These are phyloP conservation scores for Heliopora coerulea DNA, from an alignment of 92 coral and sea anemone species.

Conservation along the genomic window DNA sequence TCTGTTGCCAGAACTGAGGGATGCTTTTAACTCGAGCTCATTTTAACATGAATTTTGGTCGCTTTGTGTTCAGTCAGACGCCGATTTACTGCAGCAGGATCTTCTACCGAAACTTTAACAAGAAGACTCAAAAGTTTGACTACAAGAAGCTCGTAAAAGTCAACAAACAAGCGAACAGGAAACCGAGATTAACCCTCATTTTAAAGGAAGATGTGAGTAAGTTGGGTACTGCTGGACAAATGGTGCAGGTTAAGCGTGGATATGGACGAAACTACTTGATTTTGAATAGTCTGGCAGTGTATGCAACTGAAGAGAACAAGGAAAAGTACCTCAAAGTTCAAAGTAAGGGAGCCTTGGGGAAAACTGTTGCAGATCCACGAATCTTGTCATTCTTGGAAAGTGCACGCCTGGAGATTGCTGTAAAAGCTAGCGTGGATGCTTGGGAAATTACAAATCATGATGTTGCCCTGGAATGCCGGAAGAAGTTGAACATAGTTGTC, in stretches of 20 bases:
- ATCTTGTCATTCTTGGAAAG: constrained; percentile 70
- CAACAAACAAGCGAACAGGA: constrained; percentile 79
- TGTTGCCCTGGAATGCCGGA: constrained; percentile 70
- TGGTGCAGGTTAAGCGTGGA: constrained; percentile 87
- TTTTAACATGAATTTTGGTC: constrained; percentile 21
- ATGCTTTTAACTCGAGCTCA: too few species aligned
- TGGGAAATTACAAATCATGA: constrained; percentile 76
- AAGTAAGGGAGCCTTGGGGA: constrained; percentile 45
- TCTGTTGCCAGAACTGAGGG: too few species aligned
- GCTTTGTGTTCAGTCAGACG: background rate
- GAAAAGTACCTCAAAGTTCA: constrained; percentile 55
- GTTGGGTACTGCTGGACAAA: constrained; percentile 79
- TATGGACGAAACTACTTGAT: constrained; percentile 79
- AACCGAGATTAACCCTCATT: constrained; percentile 71
- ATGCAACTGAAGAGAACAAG: constrained; percentile 87
- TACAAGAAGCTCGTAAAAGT: constrained; percentile 37
- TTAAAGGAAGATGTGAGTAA: constrained; percentile 70
- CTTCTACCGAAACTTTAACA: constrained; percentile 19
- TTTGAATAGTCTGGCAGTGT: constrained; percentile 80
- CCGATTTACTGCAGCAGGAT: background rate
- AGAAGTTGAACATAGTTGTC: constrained; percentile 73
- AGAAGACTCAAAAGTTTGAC: constrained; percentile 28
- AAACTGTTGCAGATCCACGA: constrained; percentile 48
- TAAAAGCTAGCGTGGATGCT: constrained; percentile 54
- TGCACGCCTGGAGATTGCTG: constrained; percentile 61